phyloP scores from a whole-genome alignment of 2,113 vertebrate species.

The Procavia capensis region DNA sequence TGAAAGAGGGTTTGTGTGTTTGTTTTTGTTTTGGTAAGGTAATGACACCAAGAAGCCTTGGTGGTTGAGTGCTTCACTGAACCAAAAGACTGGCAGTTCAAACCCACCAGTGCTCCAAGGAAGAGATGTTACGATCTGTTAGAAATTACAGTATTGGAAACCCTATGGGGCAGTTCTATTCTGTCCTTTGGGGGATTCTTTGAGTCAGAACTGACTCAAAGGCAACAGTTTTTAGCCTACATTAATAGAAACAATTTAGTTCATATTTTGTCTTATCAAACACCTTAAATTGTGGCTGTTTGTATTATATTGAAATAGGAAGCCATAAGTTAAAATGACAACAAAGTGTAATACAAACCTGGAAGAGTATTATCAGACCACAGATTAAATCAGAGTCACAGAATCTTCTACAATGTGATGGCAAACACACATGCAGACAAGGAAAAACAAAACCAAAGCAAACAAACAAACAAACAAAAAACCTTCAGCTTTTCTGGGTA shows the following conservation, averaged over 20 bases:
- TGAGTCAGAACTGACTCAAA: no score
- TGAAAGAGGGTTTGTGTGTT: no score
- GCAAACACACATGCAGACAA: no score
- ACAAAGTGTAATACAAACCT: slow-evolving; percentile 57
- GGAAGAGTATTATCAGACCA: slow-evolving; percentile 49
- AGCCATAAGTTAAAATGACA: slow-evolving; percentile 67
- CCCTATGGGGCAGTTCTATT: no score
- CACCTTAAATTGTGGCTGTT: slow-evolving; percentile 69
- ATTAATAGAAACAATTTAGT: slow-evolving; percentile 30
- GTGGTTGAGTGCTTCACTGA: no score
- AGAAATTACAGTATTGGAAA: not conserved
- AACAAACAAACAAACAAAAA: no score
- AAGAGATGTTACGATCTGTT: not conserved
- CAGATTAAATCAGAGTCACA: slow-evolving; percentile 45
- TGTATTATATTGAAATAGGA: slow-evolving; percentile 67
- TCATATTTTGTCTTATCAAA: slow-evolving; percentile 1
- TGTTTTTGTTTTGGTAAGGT: no score
- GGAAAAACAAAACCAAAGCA: no score
- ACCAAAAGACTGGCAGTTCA: not conserved
- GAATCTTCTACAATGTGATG: not conserved
- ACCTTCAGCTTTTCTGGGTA: not conserved
- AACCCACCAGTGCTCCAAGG: not conserved
- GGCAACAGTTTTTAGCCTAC: not conserved
- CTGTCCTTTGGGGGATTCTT: no score
- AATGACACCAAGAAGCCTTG: not conserved